Base-by-base conservation (phyloP, 2,113 vertebrate species). In the Lucifuga dentata region DNA sequence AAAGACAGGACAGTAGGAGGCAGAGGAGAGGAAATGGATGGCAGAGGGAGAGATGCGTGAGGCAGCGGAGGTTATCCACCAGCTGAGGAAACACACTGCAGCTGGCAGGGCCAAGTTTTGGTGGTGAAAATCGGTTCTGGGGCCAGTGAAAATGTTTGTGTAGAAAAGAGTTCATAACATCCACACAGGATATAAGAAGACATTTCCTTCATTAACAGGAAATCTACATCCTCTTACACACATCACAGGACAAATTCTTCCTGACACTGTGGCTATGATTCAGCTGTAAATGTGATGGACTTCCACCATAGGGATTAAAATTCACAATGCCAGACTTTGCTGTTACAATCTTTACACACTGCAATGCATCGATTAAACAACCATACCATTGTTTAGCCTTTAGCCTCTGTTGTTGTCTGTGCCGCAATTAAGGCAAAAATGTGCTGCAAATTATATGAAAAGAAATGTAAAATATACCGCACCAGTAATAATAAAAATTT, bases 101-200 rank as follows among this genome's bases (percentile, higher is more conserved):
- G 66, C 68, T 86, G 84, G 81, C 84, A 63, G 52, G 24, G 38
- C 59, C 17, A 11, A 61, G 38, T 67, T 58, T 79, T 69, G 70
- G 80, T 73, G 83, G 81, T 83, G 45, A 75, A 88, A 84, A 76
- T 80, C 65, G 70, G 57, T 21, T 77, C 73, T 17, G 35, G 45
- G 35, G 89, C 90, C 90, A 91, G 91, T 67, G 69, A 85, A 89
- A 91, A 92, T 86, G 86, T 91, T 92, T 87, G 80, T 66, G 77
- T 70, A 84, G 78, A 85, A 83, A 81, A 21, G 65, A 55, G 58
- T 73, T 71, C 84, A 44, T 87, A 88, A 89, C 75, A 83, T 84
- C 80, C 86, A 78, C 73, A 76, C 70, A 85, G 86, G 84, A 90
- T 91, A 87, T 71, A 80, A 63, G 77, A 81, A 11, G 74, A 65